These are phyloP conservation scores for Stegodyphus dumicola DNA, from an alignment of 1,140 invertebrate species.

Conservation along the genomic window DNA sequence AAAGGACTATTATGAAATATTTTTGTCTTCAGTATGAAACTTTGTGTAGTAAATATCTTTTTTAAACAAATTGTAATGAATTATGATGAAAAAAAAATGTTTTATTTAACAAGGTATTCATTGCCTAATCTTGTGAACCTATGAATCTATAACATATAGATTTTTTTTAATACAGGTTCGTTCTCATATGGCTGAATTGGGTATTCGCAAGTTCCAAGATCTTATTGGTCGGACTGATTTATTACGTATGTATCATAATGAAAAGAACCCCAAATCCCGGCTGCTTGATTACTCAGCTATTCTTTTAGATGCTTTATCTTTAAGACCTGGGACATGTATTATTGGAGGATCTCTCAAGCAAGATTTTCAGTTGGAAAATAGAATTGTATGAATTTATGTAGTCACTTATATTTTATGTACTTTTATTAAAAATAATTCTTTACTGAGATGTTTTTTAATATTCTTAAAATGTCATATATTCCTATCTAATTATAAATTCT, in stretches of 20 bases:
- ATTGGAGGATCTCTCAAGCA: slow-evolving; percentile 85
- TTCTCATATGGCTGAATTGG: slow-evolving; percentile 88
- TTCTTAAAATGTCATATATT: not conserved
- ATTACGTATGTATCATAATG: slow-evolving; percentile 70
- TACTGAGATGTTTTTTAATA: not conserved
- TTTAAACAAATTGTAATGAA: not conserved
- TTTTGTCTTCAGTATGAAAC: too few species aligned
- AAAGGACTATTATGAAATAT: too few species aligned
- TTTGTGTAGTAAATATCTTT: not conserved
- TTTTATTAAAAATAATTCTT: not conserved
- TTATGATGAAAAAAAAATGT: not conserved
- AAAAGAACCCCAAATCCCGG: slow-evolving; percentile 83
- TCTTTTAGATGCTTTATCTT: slow-evolving; percentile 87
- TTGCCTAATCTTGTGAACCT: not conserved
- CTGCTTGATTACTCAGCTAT: slow-evolving; percentile 87
- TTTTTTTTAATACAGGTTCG: slow-evolving; percentile 69
- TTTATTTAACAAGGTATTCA: not conserved
- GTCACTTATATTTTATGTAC: not conserved
- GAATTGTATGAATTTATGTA: slow-evolving; percentile 70
- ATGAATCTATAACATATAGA: not conserved
- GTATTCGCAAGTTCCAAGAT: slow-evolving; percentile 90
- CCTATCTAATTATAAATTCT: not conserved
- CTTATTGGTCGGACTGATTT: slow-evolving; percentile 94
- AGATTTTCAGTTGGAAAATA: slow-evolving; percentile 92
- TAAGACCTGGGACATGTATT: slow-evolving; percentile 91